Base-by-base conservation (phyloP, 2,888 invertebrate species). In the Thyatira batis region DNA sequence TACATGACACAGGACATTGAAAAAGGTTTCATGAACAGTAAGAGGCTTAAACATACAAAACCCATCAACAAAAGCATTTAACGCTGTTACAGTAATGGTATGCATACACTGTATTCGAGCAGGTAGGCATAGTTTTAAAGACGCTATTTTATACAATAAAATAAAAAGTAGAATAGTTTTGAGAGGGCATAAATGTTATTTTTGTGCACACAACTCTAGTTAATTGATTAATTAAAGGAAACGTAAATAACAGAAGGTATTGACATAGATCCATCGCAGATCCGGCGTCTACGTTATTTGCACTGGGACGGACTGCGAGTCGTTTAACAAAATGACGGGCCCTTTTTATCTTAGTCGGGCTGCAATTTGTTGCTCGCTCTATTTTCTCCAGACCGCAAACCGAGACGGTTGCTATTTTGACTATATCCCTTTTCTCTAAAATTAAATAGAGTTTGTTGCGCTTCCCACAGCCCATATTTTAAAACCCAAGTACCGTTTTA, bases 301-400 rank as follows among this genome's bases (percentile, higher is more conserved):
- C 76, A 73, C 73, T 70, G 76, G 76, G 71, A 69, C 66, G 71
- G 76, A 78, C 85, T 82, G 79, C 68, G 71, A 83, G 85, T 87
- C 87, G 84, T 89, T 89, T 87, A 89, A 84, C 89, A 89, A 87
- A 89, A 88, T 85, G 89, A 89, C 89, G 87, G 82, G 82, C 75
- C 85, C 88, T 88, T 89, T 89, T 89, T 89, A 89, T 90, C 89
- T 88, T 82, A 85, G 87, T 89, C 89, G 81, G 73, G 76, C 69
- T 81, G 81, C 87, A 84, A 89, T 89, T 89, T 89, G 89, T 89
- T 83, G 80, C 78, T 77, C 80, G 75, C 82, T 87, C 85, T 84
- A 87, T 88, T 89, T 87, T 82, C 85, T 76, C 80, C 72, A 74
- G 73, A 84, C 88, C 87, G 76, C 87, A 85, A 80, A 84, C 83